Base-by-base conservation (phyloP, 2,888 invertebrate species). In the Ichneumoninae sp. region DNA sequence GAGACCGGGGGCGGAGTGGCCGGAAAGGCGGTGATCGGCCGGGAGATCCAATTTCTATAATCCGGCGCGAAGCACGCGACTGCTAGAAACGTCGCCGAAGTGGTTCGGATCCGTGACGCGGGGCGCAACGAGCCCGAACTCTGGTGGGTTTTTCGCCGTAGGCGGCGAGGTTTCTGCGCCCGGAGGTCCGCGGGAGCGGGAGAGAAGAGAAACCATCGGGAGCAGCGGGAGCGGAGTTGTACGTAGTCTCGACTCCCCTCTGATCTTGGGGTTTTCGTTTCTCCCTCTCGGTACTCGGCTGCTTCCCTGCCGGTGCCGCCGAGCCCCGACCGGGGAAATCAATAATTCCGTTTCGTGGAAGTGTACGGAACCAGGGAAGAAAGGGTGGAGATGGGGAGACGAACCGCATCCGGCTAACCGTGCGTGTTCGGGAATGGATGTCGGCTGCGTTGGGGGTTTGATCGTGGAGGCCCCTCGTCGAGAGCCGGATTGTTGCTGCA, bases 311-410 rank as follows among this genome's bases (percentile, higher is more conserved):
- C 54, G 50, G 70, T 83, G 72, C 72, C 76, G 80, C 80, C 79
- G 40, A 84, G 77, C 80, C 84, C 80, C 83, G 84, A 87, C 82
- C 86, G 86, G 87, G 86, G 86, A 87, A 87, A 87, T 87, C 87
- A 87, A 87, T 87, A 87, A 87, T 87, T 87, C 86, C 83, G 87
- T 86, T 84, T 84, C 86, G 86, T 83, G 81, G 71, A 80, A 83
- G 72, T 82, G 66, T 77, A 80, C 60, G 80, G 77, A 26, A 50
- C 81, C 68, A 72, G 82, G 81, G 70, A 82, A 80, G 72, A 70
- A 84, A 70, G 72, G 50, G 33, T 62, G 71, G 66, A 68, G 62
- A 76, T 76, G 77, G 77, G 65, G 70, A 72, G 60, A 65, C 66
- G 83, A 81, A 83, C 62, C 80, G 70, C 84, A 84, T 79, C 74